Conservation (phyloP, 2,113 vertebrate genomes). For the Ellobius talpinus region DNA sequence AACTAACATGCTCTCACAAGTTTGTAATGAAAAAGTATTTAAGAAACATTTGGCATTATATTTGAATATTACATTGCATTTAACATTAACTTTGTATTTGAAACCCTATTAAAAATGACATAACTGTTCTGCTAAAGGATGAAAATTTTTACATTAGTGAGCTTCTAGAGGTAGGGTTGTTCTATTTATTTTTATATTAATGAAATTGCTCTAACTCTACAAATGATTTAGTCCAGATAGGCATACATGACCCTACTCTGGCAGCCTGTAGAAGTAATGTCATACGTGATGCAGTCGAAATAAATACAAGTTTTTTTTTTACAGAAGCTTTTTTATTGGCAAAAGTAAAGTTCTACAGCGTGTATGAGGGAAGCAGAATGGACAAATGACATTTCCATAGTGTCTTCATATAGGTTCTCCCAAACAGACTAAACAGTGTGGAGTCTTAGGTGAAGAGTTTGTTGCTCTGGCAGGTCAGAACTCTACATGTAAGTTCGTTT, state of each 20-base stretch:
- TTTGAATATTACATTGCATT: background rate
- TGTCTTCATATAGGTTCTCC: background rate
- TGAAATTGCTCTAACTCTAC: background rate
- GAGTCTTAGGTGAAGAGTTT: background rate
- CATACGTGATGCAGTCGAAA: background rate
- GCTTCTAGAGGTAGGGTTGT: background rate
- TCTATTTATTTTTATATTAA: slow-evolving; percentile 4
- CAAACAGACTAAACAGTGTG: background rate
- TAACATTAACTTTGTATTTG: background rate
- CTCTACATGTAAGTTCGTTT: background rate
- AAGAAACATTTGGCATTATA: slow-evolving; percentile 25
- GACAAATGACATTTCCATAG: slow-evolving; percentile 8
- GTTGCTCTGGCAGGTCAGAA: background rate
- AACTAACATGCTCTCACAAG: background rate
- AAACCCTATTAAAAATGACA: background rate
- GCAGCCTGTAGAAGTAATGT: background rate
- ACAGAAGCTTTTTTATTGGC: background rate
- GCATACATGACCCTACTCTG: background rate
- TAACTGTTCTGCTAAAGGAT: slow-evolving; percentile 14
- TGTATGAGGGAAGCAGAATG: background rate
- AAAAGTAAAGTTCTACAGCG: background rate
- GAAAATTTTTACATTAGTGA: slow-evolving; percentile 32
- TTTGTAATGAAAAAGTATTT: slow-evolving; percentile 21
- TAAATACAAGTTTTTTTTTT: slow-evolving; percentile 3
- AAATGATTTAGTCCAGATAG: slow-evolving; percentile 8